phyloP scores from a whole-genome alignment of 1,140 invertebrate genomes.

The Drosophila rhopaloa region DNA sequence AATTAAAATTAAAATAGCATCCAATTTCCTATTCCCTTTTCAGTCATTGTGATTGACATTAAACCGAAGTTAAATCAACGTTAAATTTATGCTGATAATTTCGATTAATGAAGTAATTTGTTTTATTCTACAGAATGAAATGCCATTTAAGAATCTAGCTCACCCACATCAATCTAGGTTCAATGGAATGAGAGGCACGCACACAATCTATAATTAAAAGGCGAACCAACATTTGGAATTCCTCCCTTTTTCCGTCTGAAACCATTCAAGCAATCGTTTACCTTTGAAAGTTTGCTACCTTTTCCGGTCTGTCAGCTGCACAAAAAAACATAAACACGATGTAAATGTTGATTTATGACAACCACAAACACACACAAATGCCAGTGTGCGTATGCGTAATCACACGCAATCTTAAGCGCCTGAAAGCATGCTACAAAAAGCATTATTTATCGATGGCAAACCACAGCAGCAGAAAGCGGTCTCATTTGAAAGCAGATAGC shows the following conservation, averaged over 20 bases:
- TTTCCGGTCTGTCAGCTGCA: conserved; percentile 38
- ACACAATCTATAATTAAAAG: conserved; percentile 41
- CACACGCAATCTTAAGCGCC: conserved; percentile 53
- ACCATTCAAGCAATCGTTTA: conserved; percentile 4
- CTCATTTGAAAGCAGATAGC: conserved; percentile 33
- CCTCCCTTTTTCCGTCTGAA: background rate
- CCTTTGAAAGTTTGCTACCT: conserved; percentile 29
- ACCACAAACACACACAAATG: conserved; percentile 34
- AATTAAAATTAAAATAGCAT: conserved; percentile 7
- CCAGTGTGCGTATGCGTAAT: conserved; percentile 14
- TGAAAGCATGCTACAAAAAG: conserved; percentile 40
- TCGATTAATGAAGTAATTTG: conserved; percentile 41
- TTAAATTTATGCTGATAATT: conserved; percentile 12
- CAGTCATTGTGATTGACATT: background rate
- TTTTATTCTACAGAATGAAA: conserved; percentile 23
- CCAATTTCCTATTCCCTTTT: background rate
- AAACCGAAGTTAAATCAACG: conserved; percentile 6
- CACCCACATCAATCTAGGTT: conserved; percentile 18
- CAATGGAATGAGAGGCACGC: background rate
- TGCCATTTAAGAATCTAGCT: conserved; percentile 23
- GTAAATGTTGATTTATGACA: conserved; percentile 77
- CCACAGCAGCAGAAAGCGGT: conserved; percentile 6
- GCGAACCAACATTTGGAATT: conserved; percentile 6
- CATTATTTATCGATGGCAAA: conserved; percentile 77
- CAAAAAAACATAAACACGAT: conserved; percentile 59